Base-by-base conservation (phyloP, 1,140 invertebrate genomes). In the Pristionchus pacificus region DNA sequence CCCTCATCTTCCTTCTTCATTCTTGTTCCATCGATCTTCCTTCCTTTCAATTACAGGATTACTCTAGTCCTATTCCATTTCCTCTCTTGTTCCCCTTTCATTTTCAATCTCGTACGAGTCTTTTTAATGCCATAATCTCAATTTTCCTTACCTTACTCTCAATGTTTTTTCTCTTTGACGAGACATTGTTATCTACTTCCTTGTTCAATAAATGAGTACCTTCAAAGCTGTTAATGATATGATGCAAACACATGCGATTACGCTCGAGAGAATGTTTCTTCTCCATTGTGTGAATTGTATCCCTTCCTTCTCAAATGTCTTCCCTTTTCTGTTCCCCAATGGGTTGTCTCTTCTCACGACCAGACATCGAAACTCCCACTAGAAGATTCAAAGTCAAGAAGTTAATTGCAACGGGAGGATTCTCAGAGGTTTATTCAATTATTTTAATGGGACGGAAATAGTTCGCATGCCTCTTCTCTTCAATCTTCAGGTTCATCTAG, bases 271-370 rank as follows among this genome's bases (percentile, higher is more conserved):
- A n/a, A n/a, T n/a, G n/a, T n/a, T n/a, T 63, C 33, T 33, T 33
- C 15, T 65, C 49, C 29, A 19, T 65, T 14, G 24, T 61, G 25
- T 65, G 13, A 64, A 68, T 27, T 57, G 13, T 57, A 28, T 24
- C 60, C 15, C 60, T 67, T 2, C 29, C 29, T 68, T 58, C 55
- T 58, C n/a, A 69, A 49, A 24, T 69, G 14, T 32, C 15, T 6
- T 58, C 25, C 0, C 28, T 29, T 72, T 70, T 33, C 59, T 68
- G 60, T 31, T 59, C 19, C 31, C 81, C 68, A 68, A 90, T 91
- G 88, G 91, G 91, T 31, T 92, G 91, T 83, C 86, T 91, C 27
- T 92, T 91, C 86, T 87, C 88, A 19, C 89, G 88, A 80, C 90
- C 92, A 86, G 88, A 87, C n/a, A 80, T 92, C 33, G 85, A 86